phyloP scores from a whole-genome alignment of 2,888 invertebrate genomes.

The Aricia artaxerxes region DNA sequence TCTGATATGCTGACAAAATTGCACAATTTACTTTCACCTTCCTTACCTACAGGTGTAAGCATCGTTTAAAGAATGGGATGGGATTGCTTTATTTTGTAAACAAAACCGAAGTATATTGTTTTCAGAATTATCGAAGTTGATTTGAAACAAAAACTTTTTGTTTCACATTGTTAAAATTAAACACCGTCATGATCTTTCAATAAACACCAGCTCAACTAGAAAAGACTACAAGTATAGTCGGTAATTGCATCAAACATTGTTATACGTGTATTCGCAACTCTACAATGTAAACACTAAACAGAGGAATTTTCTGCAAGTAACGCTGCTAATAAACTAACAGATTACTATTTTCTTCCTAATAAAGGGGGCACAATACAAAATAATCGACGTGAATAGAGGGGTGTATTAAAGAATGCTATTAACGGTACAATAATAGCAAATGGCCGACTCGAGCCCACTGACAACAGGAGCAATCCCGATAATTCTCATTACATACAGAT shows the following conservation, averaged over 20 bases:
- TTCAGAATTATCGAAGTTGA: background rate
- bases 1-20: background rate
- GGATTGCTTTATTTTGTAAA: background rate
- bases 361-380: constrained; percentile 70
- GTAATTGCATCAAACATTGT: constrained; percentile 3
- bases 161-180: background rate
- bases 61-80: background rate
- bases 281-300: constrained; percentile 37
- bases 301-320: constrained; percentile 68
- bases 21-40: background rate
- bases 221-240: background rate
- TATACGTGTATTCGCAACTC: constrained; percentile 2
- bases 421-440: constrained; percentile 62
- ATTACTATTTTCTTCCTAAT: constrained; percentile 71
- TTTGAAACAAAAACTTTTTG: background rate
- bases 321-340: constrained; percentile 72
- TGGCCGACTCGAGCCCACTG: constrained; percentile 59
- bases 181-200: background rate
- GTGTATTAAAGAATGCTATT: constrained; percentile 70
- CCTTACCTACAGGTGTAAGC: background rate
- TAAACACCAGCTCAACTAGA: background rate
- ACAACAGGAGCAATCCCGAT: constrained; percentile 77
- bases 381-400: constrained; percentile 69
- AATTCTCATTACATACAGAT: constrained; percentile 80
- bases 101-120: background rate